A percentile compares a stretch with the other conserved stretches of the same genome.
These are phyloP conservation scores for Biston stratarius DNA, from an alignment of 2,888 invertebrate species.

Conservation along the genomic window DNA sequence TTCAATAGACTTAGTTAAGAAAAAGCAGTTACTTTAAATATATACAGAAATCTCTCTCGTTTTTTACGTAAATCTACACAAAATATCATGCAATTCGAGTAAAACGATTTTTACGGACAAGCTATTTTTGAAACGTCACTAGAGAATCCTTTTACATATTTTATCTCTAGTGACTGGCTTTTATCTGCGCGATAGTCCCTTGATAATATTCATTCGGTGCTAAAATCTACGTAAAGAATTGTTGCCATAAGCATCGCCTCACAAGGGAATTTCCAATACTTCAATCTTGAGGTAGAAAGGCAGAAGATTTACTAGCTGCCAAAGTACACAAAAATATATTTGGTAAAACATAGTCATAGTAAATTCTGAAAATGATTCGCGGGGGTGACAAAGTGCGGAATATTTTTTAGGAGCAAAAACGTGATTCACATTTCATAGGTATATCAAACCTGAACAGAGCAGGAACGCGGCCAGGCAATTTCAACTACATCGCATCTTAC, in stretches of 20 bases:
- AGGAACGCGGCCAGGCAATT: background rate
- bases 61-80: background rate
- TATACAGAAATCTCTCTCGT: background rate
- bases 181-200: conserved; percentile 43
- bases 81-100: conserved; percentile 8
- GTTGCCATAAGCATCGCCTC: conserved; percentile 41
- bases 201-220: conserved; percentile 45
- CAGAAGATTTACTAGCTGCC: conserved; percentile 7
- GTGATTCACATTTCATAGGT: background rate
- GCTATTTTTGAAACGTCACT: conserved; percentile 23
- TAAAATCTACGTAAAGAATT: conserved; percentile 45
- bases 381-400: conserved; percentile 2
- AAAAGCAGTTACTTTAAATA: background rate
- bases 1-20: conserved; percentile 1
- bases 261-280: conserved; percentile 49
- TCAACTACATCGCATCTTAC: too few relatives aligned
- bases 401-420: conserved; percentile 3
- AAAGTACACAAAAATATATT: conserved; percentile 6
- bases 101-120: conserved; percentile 19
- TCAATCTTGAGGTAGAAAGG: conserved; percentile 26
- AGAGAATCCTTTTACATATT: conserved; percentile 21
- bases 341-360: background rate
- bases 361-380: background rate
- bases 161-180: conserved; percentile 26
- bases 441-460: too few relatives aligned